Base-by-base conservation (phyloP, 2,888 invertebrate genomes). In the Tubulanus polymorphus region DNA sequence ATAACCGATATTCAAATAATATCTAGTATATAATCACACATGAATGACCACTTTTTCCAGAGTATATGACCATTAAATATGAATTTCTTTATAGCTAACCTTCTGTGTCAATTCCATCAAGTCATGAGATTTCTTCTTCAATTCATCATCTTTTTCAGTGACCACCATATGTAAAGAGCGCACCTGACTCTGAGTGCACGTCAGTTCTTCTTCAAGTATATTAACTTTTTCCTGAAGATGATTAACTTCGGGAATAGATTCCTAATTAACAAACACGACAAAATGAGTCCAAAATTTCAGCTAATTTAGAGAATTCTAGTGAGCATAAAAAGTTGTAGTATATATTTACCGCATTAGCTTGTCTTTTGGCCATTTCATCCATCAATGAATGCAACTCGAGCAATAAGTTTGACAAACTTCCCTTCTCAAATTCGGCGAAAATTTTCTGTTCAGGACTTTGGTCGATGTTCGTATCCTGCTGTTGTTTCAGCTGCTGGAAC, bases 61-160 rank as follows among this genome's bases (percentile, higher is more conserved):
- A n/a, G n/a, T n/a, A n/a, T n/a, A n/a, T n/a, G n/a, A 32, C 10
- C 35, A n/a, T 32, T n/a, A 32, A n/a, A 32, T 32, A 32, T 32
- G 35, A 32, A 10, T 32, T 32, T 10, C 10, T n/a, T 12, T 28
- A 2, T 25, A 32, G 53, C 81, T 80, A 68, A 89, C 86, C 83
- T 90, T 89, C 67, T 88, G 88, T 62, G 88, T 88, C 56, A 90
- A 82, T 64, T 91, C 89, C 18, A 89, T 86, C 54, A 91, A 85
- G 51, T 87, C 81, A 59, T 90, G 90, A 57, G 87, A 87, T 71
- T 89, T 86, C 72, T 88, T 85, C 67, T 88, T 88, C 49, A 91
- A 84, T 81, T 91, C 91, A 28, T 89, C 84, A 70, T 89, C 89
- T 53, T 89, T 83, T 63, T 90, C 89, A 60, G 88, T 52, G 89